Evolutionary conservation across 2,797 vertebrate genomes (phyloP).

Genomic region (Astyanax mexicanus): DNA sequence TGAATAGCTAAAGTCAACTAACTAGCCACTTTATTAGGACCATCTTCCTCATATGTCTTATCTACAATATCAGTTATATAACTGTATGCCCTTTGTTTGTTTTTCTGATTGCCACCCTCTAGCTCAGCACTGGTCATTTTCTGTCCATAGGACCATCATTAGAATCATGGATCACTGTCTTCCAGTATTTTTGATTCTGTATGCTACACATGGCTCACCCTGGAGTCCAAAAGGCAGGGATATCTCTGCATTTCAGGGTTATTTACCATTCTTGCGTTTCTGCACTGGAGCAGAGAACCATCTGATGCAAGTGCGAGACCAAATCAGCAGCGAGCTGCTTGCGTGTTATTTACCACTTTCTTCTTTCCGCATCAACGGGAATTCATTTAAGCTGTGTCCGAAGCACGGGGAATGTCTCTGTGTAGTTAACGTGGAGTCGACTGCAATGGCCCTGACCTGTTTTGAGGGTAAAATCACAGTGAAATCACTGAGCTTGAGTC

Average conservation of each 20-base stretch:
- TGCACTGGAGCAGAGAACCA: constrained; percentile 9
- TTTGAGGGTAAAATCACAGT: constrained; percentile 12
- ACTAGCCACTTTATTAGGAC: no score
- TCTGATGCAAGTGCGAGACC: constrained; percentile 17
- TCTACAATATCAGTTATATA: no score
- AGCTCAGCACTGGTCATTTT: background rate
- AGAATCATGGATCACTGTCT: background rate
- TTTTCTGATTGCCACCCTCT: background rate
- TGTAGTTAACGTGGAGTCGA: constrained; percentile 10
- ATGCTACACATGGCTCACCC: constrained; percentile 27
- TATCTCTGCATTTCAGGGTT: constrained; percentile 4
- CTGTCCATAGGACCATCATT: background rate
- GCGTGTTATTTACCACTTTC: constrained; percentile 15
- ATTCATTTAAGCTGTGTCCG: constrained; percentile 1
- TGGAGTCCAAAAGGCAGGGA: constrained; percentile 1
- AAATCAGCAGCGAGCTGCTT: constrained; percentile 37
- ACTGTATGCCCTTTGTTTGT: no score
- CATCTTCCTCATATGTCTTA: no score
- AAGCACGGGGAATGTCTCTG: background rate
- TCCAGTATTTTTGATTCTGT: background rate
- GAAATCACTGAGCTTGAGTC: constrained; percentile 10
- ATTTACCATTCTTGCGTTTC: background rate
- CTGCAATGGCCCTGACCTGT: constrained; percentile 15
- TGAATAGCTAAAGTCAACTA: no score
- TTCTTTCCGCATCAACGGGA: constrained; percentile 3